A percentile compares a stretch with the other conserved stretches of the same genome.
phyloP scores from a whole-genome alignment of 2,797 vertebrate species.

The Petrocephalus sullivani region DNA sequence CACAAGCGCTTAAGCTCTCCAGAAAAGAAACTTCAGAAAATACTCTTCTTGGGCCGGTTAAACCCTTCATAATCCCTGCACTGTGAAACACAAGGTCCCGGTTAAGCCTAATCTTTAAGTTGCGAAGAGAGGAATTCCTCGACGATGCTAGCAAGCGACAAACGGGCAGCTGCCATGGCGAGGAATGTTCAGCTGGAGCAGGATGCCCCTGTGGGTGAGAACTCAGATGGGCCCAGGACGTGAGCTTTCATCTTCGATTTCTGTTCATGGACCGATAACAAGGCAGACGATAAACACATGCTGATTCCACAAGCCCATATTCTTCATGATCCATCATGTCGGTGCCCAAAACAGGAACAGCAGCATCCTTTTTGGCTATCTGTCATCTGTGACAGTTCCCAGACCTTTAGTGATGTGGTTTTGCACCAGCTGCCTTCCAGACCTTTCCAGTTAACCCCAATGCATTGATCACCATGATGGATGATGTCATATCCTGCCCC shows the following conservation, averaged over 20 bases:
- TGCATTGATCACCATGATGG: not conserved
- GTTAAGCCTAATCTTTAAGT: conserved; percentile 13
- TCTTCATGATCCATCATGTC: not conserved
- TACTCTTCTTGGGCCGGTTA: not conserved
- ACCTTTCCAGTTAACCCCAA: not conserved
- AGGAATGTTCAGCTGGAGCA: not conserved
- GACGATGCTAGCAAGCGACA: conserved; percentile 19
- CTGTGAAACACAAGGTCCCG: conserved; percentile 20
- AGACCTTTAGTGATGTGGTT: not conserved
- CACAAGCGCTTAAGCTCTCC: conserved; percentile 33
- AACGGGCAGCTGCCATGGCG: not conserved
- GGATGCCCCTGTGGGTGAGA: not conserved
- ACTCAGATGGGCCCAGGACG: not conserved
- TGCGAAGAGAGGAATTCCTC: conserved; percentile 20
- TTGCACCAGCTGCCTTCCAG: not conserved
- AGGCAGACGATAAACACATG: not conserved
- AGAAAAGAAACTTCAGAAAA: conserved; percentile 22
- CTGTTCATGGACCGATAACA: not conserved
- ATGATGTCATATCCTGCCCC: not conserved
- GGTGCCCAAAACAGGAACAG: not conserved
- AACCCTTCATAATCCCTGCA: conserved; percentile 22
- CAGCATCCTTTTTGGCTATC: not conserved
- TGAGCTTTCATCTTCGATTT: not conserved
- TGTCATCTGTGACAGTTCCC: not conserved
- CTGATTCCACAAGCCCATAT: not conserved